Evolutionary conservation across 2,888 invertebrate genomes (phyloP).

Genomic region (Lepidocyrtinus sp.): DNA sequence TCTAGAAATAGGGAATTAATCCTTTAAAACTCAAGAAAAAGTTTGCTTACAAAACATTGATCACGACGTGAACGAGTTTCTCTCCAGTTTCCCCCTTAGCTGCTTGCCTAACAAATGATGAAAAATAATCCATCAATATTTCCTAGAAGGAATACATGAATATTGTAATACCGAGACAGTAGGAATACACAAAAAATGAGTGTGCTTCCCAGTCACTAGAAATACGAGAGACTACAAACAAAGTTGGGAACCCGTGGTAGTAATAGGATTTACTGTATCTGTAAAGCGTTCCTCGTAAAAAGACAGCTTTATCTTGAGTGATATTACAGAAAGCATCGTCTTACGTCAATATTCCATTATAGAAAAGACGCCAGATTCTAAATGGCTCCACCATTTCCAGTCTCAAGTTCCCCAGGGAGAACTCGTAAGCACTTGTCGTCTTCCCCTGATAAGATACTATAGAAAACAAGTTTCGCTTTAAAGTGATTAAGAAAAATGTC

Average conservation of each 20-base stretch:
- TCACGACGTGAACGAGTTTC: conserved; percentile 73
- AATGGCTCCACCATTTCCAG: conserved; percentile 79
- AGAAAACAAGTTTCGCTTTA: background rate
- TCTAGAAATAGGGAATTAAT: no score
- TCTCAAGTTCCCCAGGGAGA: conserved; percentile 73
- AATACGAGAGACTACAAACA: no score
- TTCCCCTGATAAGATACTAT: conserved; percentile 44
- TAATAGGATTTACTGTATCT: no score
- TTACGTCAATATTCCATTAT: conserved; percentile 78
- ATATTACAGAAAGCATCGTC: conserved; percentile 55
- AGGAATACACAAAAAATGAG: no score
- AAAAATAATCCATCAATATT: no score
- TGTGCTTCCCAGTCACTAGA: no score
- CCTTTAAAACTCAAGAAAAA: no score
- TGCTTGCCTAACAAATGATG: conserved; percentile 35
- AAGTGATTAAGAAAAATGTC: background rate
- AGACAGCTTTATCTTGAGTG: no score
- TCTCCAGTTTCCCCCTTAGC: conserved; percentile 18
- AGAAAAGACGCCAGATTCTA: conserved; percentile 78
- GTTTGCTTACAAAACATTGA: conserved; percentile 78
- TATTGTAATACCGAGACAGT: no score
- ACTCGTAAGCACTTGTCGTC: conserved; percentile 48
- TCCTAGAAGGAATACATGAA: no score
- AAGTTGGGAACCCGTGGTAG: no score
- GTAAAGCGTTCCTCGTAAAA: no score